Conservation (phyloP, 2,113 vertebrate genomes). For the Melanostigma gelatinosum region DNA sequence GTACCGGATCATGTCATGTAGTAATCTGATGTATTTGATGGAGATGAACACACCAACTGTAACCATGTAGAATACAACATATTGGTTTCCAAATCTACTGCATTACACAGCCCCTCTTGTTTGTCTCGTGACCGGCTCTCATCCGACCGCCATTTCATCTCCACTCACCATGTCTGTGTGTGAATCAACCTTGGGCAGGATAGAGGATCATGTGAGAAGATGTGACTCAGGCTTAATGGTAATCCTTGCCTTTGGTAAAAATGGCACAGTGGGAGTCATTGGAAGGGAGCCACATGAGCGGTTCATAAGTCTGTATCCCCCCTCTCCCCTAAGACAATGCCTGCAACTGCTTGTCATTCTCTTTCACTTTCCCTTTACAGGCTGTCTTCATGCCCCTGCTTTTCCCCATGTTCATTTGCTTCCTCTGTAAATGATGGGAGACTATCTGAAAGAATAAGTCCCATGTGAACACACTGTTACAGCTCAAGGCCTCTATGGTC, state of each 20-base stretch:
- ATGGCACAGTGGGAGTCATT: constrained; percentile 75
- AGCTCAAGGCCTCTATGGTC: neutral
- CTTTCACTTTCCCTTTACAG: constrained; percentile 20
- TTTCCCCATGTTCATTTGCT: neutral
- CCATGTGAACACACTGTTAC: neutral
- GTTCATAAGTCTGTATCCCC: constrained; percentile 65
- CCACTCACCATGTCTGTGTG: neutral
- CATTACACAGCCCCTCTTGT: constrained; percentile 22
- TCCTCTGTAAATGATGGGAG: neutral
- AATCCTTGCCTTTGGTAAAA: constrained; percentile 79
- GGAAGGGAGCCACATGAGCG: constrained; percentile 38
- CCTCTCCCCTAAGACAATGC: constrained; percentile 25
- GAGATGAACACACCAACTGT: neutral
- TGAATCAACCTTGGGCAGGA: constrained; percentile 59
- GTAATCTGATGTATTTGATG: neutral
- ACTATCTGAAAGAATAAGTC: constrained; percentile 1
- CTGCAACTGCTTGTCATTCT: constrained; percentile 16
- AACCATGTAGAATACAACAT: neutral
- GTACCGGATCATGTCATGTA: neutral
- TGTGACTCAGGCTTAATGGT: constrained; percentile 78
- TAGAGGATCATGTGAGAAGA: constrained; percentile 81
- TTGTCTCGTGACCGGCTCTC: constrained; percentile 58
- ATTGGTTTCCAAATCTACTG: neutral
- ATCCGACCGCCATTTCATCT: constrained; percentile 30
- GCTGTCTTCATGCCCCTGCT: neutral